A percentile compares a stretch with the other conserved stretches of the same genome.
Evolutionary conservation across 1,140 invertebrate species (phyloP).

Genomic region (Dendrolimus kikuchii): DNA sequence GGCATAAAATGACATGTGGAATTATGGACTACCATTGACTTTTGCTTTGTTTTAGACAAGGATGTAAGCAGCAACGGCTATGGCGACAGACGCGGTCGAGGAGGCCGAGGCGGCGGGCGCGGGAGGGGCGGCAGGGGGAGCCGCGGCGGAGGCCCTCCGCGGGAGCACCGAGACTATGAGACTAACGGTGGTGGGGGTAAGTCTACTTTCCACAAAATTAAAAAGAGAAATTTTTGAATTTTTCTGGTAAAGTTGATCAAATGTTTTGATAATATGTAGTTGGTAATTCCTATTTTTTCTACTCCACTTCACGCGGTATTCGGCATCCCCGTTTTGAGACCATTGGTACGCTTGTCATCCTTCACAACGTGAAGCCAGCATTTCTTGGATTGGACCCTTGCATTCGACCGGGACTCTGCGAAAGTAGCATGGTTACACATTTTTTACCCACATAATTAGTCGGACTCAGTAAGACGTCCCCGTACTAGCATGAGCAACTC

Average conservation of each 20-base stretch:
- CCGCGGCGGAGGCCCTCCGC: slow-evolving; percentile 19
- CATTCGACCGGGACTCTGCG: too few relatives aligned
- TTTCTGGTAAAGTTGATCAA: slow-evolving; percentile 10
- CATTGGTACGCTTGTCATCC: too few relatives aligned
- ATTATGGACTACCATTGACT: background rate
- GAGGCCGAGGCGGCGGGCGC: slow-evolving; percentile 37
- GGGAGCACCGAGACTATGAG: slow-evolving; percentile 16
- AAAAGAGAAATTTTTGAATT: slow-evolving; percentile 11
- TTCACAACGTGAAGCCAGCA: too few relatives aligned
- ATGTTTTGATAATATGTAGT: background rate
- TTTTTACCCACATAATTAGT: too few relatives aligned
- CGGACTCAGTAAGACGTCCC: too few relatives aligned
- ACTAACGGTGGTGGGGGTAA: slow-evolving; percentile 18
- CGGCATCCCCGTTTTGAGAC: too few relatives aligned
- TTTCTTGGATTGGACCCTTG: too few relatives aligned
- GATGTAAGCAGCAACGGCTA: slow-evolving; percentile 34
- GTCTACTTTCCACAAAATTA: background rate
- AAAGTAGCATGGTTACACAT: too few relatives aligned
- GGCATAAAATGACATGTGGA: background rate
- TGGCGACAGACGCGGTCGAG: slow-evolving; percentile 43
- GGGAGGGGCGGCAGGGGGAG: slow-evolving; percentile 30
- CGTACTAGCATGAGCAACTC: too few relatives aligned
- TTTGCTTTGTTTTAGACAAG: slow-evolving; percentile 27
- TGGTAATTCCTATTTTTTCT: too few relatives aligned
- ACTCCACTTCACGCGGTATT: too few relatives aligned